A percentile compares a stretch with the other conserved stretches of the same genome.
phyloP scores from a whole-genome alignment of 2,113 vertebrate species.

The Sus scrofa region DNA sequence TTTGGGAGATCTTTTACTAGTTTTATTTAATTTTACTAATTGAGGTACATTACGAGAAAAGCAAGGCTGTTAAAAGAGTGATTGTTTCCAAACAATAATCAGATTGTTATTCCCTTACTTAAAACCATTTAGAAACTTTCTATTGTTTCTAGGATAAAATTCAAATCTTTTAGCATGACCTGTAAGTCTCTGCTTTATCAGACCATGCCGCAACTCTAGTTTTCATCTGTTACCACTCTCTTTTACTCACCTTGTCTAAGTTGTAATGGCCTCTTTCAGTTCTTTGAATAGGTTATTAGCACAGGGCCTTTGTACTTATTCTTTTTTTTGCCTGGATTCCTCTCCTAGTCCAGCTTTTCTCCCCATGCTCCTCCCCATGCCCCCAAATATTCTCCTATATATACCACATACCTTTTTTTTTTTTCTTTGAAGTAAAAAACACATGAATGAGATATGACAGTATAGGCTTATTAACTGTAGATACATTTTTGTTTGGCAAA shows the following conservation, averaged over 20 bases:
- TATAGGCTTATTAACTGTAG: not conserved
- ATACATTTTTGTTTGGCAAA: not conserved
- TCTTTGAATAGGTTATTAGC: not conserved
- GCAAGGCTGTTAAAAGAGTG: not conserved
- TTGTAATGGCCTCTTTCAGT: not conserved
- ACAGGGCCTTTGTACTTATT: not conserved
- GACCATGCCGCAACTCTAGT: not conserved
- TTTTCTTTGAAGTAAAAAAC: no score
- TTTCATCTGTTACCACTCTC: conserved; percentile 34
- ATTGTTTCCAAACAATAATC: not conserved
- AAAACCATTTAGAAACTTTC: conserved; percentile 42
- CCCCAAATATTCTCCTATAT: not conserved
- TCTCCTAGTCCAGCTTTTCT: not conserved
- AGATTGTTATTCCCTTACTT: conserved; percentile 21
- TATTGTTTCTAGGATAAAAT: conserved; percentile 11
- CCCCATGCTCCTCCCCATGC: not conserved
- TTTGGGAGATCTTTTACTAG: not conserved
- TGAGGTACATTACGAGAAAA: conserved; percentile 11
- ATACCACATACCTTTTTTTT: not conserved
- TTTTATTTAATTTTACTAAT: conserved; percentile 41
- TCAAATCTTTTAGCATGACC: not conserved
- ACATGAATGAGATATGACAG: not conserved
- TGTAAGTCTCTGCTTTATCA: not conserved
- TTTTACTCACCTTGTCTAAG: not conserved
- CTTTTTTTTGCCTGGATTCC: not conserved